Percentiles rank a stretch among this genome's conserved stretches.
Evolutionary conservation across 2,797 vertebrate species (phyloP).

Genomic region (Danio aesculapii): DNA sequence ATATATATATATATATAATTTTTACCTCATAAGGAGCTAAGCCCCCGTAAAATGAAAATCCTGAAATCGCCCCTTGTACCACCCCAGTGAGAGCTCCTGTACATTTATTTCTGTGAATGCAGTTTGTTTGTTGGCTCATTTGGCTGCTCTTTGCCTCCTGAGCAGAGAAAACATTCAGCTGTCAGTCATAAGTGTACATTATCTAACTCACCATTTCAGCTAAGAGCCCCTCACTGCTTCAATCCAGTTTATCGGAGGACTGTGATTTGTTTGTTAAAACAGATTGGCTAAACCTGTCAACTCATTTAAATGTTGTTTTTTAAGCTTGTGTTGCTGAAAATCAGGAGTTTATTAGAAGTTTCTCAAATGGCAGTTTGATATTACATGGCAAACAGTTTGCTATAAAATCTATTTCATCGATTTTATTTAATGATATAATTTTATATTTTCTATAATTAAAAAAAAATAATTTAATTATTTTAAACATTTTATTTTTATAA

Average conservation of each 20-base stretch:
- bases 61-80: too few species aligned
- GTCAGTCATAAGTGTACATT: constrained; percentile 30
- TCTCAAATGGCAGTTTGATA: background rate
- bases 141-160: background rate
- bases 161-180: constrained; percentile 22
- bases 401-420: too few species aligned
- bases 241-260: background rate
- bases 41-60: too few species aligned
- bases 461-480: too few species aligned
- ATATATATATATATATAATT: too few species aligned
- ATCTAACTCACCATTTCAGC: background rate
- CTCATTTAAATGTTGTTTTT: background rate
- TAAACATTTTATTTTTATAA: too few species aligned
- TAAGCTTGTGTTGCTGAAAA: background rate
- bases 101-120: background rate
- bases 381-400: background rate
- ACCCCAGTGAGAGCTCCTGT: background rate
- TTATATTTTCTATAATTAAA: too few species aligned
- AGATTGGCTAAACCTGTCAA: background rate
- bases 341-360: background rate
- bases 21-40: too few species aligned
- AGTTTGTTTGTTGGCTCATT: background rate
- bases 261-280: background rate
- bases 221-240: background rate
- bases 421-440: too few species aligned